Evolutionary conservation across 2,113 vertebrate species (phyloP).

Genomic region (Larimichthys crocea): DNA sequence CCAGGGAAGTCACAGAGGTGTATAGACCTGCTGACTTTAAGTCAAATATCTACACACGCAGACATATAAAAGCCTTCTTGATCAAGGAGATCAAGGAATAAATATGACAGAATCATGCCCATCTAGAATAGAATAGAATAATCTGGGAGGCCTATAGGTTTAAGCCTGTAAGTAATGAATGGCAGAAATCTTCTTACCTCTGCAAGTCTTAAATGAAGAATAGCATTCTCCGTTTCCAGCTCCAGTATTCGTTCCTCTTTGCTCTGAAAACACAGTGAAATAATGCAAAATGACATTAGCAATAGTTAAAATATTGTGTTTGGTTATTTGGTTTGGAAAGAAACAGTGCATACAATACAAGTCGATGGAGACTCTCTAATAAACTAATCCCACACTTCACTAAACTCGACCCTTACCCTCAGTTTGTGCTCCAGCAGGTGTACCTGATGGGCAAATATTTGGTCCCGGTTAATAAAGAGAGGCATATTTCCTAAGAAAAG

Average conservation of each 20-base stretch:
- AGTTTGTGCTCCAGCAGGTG: slow-evolving; percentile 83
- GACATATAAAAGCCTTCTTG: background rate
- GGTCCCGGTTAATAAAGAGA: slow-evolving; percentile 80
- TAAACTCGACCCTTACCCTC: slow-evolving; percentile 67
- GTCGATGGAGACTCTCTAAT: background rate
- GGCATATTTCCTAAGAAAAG: slow-evolving; percentile 66
- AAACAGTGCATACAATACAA: background rate
- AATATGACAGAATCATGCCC: too few species aligned
- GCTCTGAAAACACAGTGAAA: slow-evolving; percentile 68
- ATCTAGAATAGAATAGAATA: background rate
- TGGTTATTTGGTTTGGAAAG: background rate
- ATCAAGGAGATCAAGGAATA: background rate
- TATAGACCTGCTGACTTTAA: background rate
- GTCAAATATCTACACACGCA: background rate
- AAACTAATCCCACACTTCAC: background rate
- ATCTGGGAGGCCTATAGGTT: too few species aligned
- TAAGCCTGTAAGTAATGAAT: slow-evolving; percentile 9
- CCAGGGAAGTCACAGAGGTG: too few species aligned
- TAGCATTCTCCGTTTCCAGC: slow-evolving; percentile 89
- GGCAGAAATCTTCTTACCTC: slow-evolving; percentile 71
- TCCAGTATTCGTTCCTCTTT: slow-evolving; percentile 90
- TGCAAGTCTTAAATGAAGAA: slow-evolving; percentile 87
- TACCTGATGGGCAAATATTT: slow-evolving; percentile 82
- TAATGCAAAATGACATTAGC: background rate
- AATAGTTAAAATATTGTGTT: background rate